phyloP scores from a whole-genome alignment of 2,797 vertebrate genomes.

The Decapterus maruadsi region DNA sequence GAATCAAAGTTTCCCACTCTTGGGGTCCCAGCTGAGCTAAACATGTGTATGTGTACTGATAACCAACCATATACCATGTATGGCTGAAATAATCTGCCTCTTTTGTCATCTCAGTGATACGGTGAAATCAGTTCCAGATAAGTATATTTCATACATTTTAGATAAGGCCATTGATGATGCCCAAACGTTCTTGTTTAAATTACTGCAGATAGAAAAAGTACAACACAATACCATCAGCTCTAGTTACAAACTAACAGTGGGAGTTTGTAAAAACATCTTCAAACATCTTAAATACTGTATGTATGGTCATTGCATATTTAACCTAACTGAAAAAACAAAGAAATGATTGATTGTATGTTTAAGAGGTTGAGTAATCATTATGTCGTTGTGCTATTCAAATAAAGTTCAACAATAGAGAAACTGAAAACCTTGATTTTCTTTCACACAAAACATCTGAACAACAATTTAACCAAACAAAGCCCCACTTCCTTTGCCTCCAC shows the following conservation, averaged over 20 bases:
- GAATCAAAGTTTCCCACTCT: constrained; percentile 74
- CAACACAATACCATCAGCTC: not conserved
- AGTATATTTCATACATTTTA: not conserved
- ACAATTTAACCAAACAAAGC: constrained; percentile 46
- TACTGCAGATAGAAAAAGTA: not conserved
- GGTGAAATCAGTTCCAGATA: not conserved
- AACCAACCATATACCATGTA: constrained; percentile 21
- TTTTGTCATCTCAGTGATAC: constrained; percentile 12
- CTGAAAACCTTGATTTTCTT: constrained; percentile 10
- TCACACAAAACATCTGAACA: constrained; percentile 46
- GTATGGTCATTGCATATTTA: no score
- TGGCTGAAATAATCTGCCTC: constrained; percentile 8
- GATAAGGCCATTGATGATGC: not conserved
- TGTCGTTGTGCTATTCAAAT: constrained; percentile 13
- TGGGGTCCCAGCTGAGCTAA: constrained; percentile 66
- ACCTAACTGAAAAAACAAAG: constrained; percentile 11
- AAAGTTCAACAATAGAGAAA: not conserved
- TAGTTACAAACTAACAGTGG: not conserved
- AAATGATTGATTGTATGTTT: not conserved
- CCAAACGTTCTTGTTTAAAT: not conserved
- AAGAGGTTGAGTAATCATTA: not conserved
- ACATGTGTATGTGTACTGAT: constrained; percentile 37
- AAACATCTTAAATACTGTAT: no score
- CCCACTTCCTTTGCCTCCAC: constrained; percentile 48
- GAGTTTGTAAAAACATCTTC: not conserved